Conservation (phyloP, 2,888 invertebrate species). For the Spilosoma lubricipeda region DNA sequence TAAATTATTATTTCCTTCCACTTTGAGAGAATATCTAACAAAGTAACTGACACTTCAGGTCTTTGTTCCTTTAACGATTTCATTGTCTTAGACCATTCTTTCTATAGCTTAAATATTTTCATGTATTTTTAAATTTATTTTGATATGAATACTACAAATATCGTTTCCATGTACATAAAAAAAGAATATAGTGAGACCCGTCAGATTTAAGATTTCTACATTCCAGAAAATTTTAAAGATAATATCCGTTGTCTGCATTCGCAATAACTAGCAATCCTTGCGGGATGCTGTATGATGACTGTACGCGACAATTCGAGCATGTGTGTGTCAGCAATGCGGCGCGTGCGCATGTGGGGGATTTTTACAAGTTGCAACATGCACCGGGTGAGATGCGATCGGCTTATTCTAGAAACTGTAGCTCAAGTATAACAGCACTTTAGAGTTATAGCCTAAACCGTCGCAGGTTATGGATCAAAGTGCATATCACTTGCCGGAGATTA, state of each 20-base stretch:
- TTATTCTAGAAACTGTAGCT: slow-evolving; percentile 46
- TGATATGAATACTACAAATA: background rate
- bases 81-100: background rate
- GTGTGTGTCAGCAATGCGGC: slow-evolving; percentile 25
- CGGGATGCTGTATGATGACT: slow-evolving; percentile 10
- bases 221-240: background rate
- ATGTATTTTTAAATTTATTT: too few relatives aligned
- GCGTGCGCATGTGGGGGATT: slow-evolving; percentile 42
- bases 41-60: background rate
- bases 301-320: slow-evolving; percentile 18
- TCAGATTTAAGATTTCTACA: too few relatives aligned
- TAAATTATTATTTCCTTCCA: too few relatives aligned
- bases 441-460: slow-evolving; percentile 20
- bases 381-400: slow-evolving; percentile 40
- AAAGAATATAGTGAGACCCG: too few relatives aligned
- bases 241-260: background rate
- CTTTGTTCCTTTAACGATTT: background rate
- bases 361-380: slow-evolving; percentile 47
- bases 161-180: background rate
- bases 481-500: slow-evolving; percentile 34
- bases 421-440: slow-evolving; percentile 45
- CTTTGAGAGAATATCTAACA: too few relatives aligned
- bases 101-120: background rate
- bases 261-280: slow-evolving; percentile 11
- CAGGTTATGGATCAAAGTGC: slow-evolving; percentile 37